These are phyloP conservation scores for Mesembrinibis cayennensis DNA, from an alignment of 2,113 vertebrate species.

Conservation along the genomic window DNA sequence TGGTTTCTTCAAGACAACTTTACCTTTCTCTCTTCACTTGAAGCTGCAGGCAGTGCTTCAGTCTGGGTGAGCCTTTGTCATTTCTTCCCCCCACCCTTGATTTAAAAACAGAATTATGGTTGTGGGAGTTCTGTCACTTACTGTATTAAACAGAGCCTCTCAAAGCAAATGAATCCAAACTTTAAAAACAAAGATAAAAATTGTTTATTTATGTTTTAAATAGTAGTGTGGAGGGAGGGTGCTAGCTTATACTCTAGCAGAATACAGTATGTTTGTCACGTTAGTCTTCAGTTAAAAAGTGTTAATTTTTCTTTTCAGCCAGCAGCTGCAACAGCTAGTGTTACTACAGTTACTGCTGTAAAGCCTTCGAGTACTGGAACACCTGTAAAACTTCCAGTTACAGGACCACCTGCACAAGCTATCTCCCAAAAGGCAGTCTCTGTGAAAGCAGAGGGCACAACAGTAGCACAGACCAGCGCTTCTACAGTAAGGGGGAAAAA, in stretches of 20 bases:
- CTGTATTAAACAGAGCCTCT: not conserved
- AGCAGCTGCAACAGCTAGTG: constrained; percentile 62
- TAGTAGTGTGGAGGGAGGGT: not conserved
- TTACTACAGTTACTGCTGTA: constrained; percentile 59
- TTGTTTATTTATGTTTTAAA: not conserved
- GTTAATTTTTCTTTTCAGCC: constrained; percentile 70
- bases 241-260: not conserved
- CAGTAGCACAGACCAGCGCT: constrained; percentile 53
- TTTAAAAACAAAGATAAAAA: not conserved
- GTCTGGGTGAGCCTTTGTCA: not conserved
- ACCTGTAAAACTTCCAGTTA: constrained; percentile 66
- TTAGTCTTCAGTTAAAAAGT: constrained; percentile 34
- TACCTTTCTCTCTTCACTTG: not conserved
- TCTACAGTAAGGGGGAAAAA: constrained; percentile 69
- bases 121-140: not conserved
- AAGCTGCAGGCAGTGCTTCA: not conserved
- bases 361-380: constrained; percentile 68
- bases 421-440: constrained; percentile 44
- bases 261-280: constrained; percentile 3
- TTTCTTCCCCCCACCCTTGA: not conserved
- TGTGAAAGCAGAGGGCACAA: constrained; percentile 64
- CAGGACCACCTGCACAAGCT: constrained; percentile 55
- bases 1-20: not conserved
- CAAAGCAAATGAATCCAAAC: not conserved
- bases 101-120: not conserved